Evolutionary conservation across 2,113 vertebrate genomes (phyloP), one percentile per base, ranked within the genome.

Genomic region (Indicator indicator): DNA sequence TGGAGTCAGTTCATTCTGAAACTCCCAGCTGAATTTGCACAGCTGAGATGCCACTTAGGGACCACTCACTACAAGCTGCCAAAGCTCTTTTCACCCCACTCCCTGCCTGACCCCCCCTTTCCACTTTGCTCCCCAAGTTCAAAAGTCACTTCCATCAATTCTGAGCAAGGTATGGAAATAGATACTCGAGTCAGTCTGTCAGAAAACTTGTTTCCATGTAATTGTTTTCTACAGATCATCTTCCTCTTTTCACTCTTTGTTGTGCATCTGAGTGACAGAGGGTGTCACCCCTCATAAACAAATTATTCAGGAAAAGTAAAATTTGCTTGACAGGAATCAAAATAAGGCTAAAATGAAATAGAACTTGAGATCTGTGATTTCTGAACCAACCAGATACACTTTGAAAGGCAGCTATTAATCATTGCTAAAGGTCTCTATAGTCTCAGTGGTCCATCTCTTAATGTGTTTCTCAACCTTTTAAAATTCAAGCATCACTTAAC

Each of bases 401-500:
- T 81, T 81, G 76, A 92, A 81, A 80, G 32, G 58, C 9, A 71
- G 30, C 5, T 55, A 69, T 78, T 96, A 93, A 86, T 90, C 52
- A 74, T 20, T 64, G 23, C 32, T 70, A 88, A 67, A 3, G 10
- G 16, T 74, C 73, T 83, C 90, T 75, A 52, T 58, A 48, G 83
- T 64, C 32, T 84, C 59, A 84, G 3, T 24, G 71, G 48, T 68
- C 54, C 33, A 72, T 50, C 32, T 86, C 44, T 23, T 52, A 8
- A 76, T 81, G 23, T 23, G 17, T 54, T 88, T 60, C 67, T 65
- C 58, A 87, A 52, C 19, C 9, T 71, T 84, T 86, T 75, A 18
- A 75, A 91, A 91, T 60, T 84, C 72, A 89, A 89, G n/a, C 23
- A 36, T 13, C 74, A 50, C 55, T 95, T 91, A 89, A 76, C 23